Base-by-base conservation (phyloP, 2,888 invertebrate species). In the Micropterix aruncella region DNA sequence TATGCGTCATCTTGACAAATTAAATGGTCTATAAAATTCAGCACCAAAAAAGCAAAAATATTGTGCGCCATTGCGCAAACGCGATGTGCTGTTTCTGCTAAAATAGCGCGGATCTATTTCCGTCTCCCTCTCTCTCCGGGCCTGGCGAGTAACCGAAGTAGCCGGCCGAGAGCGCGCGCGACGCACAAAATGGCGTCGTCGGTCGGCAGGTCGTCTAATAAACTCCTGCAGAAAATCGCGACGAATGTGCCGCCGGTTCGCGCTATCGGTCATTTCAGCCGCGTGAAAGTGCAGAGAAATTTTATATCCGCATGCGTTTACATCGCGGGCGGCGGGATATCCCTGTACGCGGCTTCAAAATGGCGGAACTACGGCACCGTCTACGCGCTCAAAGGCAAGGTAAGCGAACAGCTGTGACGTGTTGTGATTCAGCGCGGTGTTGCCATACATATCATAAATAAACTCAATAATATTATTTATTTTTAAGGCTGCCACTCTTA, bases 101-200 rank as follows among this genome's bases (percentile, higher is more conserved):
- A n/a, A n/a, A n/a, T n/a, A n/a, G n/a, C n/a, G n/a, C n/a, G n/a
- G n/a, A n/a, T n/a, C n/a, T n/a, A n/a, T n/a, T n/a, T n/a, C n/a
- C n/a, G n/a, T n/a, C n/a, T n/a, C n/a, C n/a, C n/a, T n/a, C n/a
- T n/a, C n/a, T n/a, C n/a, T n/a, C n/a, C n/a, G n/a, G n/a, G n/a
- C n/a, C n/a, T n/a, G n/a, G n/a, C n/a, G n/a, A n/a, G n/a, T n/a
- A n/a, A n/a, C n/a, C n/a, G n/a, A n/a, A n/a, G n/a, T n/a, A n/a
- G n/a, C 5, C 27, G 12, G 27, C 27, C 12, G 27, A 27, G 7
- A 5, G 27, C 27, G 27, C 27, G 27, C 27, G 5, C 58, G 62
- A 52, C 59, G 45, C 42, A 44, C 65, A 71, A 67, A 64, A 73
- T 73, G 72, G 72, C 72, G 57, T 65, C 69, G 59, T 65, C 69